Evolutionary conservation across 2,888 invertebrate genomes (phyloP).

Genomic region (Chaitophorus viminalis): DNA sequence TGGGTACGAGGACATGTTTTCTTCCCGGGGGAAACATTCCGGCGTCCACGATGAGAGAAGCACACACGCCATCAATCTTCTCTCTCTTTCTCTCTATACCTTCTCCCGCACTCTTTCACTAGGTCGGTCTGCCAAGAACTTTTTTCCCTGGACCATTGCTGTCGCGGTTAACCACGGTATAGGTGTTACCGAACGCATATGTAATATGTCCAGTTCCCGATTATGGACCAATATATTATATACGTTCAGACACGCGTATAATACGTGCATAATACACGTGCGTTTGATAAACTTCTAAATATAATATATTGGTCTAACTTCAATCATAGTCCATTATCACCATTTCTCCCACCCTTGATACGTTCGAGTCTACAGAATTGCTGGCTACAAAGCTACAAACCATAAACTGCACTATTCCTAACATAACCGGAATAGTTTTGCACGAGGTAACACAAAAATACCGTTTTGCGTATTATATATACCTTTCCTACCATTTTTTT

Average conservation of each 20-base stretch:
- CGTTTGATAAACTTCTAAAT: neutral
- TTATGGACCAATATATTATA: too few species aligned
- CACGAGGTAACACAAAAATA: constrained; percentile 6
- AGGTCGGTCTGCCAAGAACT: neutral
- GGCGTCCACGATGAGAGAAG: neutral
- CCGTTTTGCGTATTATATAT: neutral
- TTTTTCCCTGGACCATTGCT: neutral
- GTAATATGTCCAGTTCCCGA: too few species aligned
- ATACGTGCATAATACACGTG: neutral
- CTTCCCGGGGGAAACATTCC: constrained; percentile 26
- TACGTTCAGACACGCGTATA: neutral
- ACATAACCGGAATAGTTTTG: neutral
- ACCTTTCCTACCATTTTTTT: neutral
- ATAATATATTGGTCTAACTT: neutral
- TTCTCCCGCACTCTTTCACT: neutral
- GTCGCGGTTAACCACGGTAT: neutral
- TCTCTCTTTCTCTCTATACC: neutral
- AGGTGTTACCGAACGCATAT: neutral
- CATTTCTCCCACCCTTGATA: neutral
- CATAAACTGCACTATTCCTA: neutral
- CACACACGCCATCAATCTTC: constrained; percentile 10
- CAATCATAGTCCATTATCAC: neutral
- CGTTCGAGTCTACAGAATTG: neutral
- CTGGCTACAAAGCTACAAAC: neutral
- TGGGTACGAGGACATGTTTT: neutral